Conservation (phyloP, 2,797 vertebrate species). For the Rhinoraja longicauda region DNA sequence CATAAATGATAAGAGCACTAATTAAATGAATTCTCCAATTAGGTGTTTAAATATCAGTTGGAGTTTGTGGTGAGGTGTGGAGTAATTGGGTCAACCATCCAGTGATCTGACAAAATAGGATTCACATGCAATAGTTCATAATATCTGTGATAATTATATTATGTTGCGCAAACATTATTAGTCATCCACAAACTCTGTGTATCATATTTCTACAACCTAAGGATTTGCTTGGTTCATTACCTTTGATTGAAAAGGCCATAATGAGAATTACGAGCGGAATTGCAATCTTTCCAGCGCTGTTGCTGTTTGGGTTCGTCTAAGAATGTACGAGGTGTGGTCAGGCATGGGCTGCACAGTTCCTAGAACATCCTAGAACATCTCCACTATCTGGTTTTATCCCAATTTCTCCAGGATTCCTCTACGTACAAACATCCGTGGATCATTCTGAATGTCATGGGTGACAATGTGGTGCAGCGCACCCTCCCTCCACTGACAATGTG, state of each 20-base stretch:
- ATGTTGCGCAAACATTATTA: neutral
- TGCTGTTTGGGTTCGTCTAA: too few species aligned
- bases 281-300: too few species aligned
- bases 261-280: too few species aligned
- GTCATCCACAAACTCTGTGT: neutral
- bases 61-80: neutral
- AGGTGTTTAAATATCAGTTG: neutral
- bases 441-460: too few species aligned
- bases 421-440: too few species aligned
- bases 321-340: too few species aligned
- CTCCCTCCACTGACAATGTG: too few species aligned
- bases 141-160: neutral
- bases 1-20: neutral
- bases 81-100: neutral
- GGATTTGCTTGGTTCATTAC: neutral
- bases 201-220: neutral
- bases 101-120: neutral
- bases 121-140: neutral
- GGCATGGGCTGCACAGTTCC: too few species aligned
- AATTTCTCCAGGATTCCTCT: too few species aligned
- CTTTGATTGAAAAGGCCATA: neutral
- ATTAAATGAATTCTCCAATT: neutral
- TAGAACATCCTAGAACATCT: too few species aligned
- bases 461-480: too few species aligned
- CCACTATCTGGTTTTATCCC: too few species aligned